Base-by-base conservation (phyloP, 2,113 vertebrate genomes). In the Vireo altiloquus region DNA sequence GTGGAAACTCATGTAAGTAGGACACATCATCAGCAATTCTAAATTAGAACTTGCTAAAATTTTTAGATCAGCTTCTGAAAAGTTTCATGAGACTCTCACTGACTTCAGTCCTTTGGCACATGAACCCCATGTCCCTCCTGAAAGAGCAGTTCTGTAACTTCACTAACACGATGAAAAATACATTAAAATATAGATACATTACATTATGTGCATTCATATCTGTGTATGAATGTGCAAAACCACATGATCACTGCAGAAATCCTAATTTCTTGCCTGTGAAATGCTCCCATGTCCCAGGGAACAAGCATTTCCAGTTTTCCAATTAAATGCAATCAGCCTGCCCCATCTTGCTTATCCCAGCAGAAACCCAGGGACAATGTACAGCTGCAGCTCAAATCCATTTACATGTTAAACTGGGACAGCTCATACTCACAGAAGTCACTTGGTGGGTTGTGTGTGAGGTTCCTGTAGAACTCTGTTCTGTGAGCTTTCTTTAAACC, bases 401-500 rank as follows among this genome's bases (percentile, higher is more conserved):
- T 59, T 76, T 61, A 37, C 56, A 53, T 13, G 35, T 59, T 94
- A 50, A 94, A 60, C 11, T n/a, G 52, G 70, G 61, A 60, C 81
- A 95, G 27, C 30, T 50, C 27, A 46, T 89, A 99, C 99, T 99
- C 96, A 99, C 99, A 99, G 98, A 99, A 99, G 96, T 99, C 99
- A 84, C 99, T 99, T 60, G 99, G 99, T 0, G 99, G 99, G 95
- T 99, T 99, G 91, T 99, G 99, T 3, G 99, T 99, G 70, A 99
- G 98, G 95, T 99, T 99, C 93, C 99, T 98, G 95, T 99, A 99
- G 94, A 99, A 99, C 90, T 99, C 99, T 2, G 99, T 99, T 89
- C 99, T 98, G 96, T 99, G 99, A 65, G 99, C 99, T 92, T 99
- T 99, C 97, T 99, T 99, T 94, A 99, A 98, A 71, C 99, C 99